phyloP scores from a whole-genome alignment of 1,140 invertebrate genomes.

The Panagrolaimus sp. region DNA sequence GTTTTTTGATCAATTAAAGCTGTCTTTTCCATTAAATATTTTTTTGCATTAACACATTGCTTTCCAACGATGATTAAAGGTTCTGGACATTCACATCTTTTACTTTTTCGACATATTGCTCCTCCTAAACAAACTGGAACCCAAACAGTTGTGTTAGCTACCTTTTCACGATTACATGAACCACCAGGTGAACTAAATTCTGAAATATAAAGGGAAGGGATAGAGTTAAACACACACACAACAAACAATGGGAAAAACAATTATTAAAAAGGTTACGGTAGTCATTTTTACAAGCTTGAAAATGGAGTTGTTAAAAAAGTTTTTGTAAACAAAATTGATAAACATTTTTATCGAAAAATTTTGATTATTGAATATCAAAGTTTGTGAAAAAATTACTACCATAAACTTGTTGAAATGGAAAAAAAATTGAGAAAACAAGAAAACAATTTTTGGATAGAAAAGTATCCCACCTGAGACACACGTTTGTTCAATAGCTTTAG shows the following conservation, averaged over 20 bases:
- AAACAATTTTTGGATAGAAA: not conserved
- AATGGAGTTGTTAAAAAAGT: too few relatives aligned
- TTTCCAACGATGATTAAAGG: not conserved
- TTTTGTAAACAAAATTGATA: too few relatives aligned
- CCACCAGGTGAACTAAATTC: not conserved
- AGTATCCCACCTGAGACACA: constrained; percentile 50
- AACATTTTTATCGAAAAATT: too few relatives aligned
- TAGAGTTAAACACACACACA: constrained; percentile 1
- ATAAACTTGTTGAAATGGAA: not conserved
- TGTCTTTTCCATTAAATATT: not conserved
- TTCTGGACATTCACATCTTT: not conserved
- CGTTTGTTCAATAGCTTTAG: constrained; percentile 51
- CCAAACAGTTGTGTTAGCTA: not conserved
- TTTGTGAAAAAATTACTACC: not conserved
- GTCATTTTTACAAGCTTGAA: too few relatives aligned
- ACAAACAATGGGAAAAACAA: too few relatives aligned
- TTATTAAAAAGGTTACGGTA: too few relatives aligned
- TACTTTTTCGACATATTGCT: not conserved
- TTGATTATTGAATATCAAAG: too few relatives aligned
- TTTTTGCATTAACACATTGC: not conserved
- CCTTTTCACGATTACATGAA: not conserved
- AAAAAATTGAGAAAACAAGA: not conserved
- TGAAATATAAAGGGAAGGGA: not conserved
- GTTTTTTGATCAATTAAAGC: not conserved
- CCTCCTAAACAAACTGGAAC: not conserved